Base-by-base conservation (phyloP, 2,888 invertebrate species). In the Macrophya alboannulata region DNA sequence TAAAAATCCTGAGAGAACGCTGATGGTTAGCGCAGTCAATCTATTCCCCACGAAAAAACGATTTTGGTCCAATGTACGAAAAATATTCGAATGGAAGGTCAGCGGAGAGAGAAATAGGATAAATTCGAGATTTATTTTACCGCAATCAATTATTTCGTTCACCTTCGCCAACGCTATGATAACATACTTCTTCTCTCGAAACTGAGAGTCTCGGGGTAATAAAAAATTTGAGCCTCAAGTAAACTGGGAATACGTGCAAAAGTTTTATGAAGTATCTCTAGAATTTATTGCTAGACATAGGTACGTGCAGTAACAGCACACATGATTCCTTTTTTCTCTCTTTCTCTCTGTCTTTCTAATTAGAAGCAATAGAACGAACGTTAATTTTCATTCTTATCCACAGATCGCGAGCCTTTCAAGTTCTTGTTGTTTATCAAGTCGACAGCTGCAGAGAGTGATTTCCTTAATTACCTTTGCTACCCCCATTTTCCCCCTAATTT, bases 101-200 rank as follows among this genome's bases (percentile, higher is more conserved):
- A 21, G n/a, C 17, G 59, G 81, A 12, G n/a, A 55, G 40, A 37
- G 0, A 59, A 55, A 17, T 37, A 10, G 31, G n/a, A 48, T 55
- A n/a, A 48, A 55, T 62, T 59, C 17, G 21, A 12, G 62, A 62
- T 51, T 81, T 40, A 62, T 43, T 37, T 81, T 43, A 81, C 62
- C 43, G 17, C 43, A 12, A 62, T 62, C n/a, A 62, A 81, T 81
- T 62, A 81, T 81, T 81, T 81, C 40, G 37, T 43, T 62, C 4
- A n/a, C 12, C 15, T 25, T n/a, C 59, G 59, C 37, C 31, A 31
- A 55, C 37, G 31, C 48, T 77, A 37, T 37, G 62, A 81, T 43
- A 37, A 55, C 31, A 55, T 62, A 59, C 25, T 81, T 40, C n/a
- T 31, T 45, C 8, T 37, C 51, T 2, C 45, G 21, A 21, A 21